These are phyloP conservation scores for Ellobius talpinus DNA, from an alignment of 2,113 vertebrate species.

Conservation along the genomic window DNA sequence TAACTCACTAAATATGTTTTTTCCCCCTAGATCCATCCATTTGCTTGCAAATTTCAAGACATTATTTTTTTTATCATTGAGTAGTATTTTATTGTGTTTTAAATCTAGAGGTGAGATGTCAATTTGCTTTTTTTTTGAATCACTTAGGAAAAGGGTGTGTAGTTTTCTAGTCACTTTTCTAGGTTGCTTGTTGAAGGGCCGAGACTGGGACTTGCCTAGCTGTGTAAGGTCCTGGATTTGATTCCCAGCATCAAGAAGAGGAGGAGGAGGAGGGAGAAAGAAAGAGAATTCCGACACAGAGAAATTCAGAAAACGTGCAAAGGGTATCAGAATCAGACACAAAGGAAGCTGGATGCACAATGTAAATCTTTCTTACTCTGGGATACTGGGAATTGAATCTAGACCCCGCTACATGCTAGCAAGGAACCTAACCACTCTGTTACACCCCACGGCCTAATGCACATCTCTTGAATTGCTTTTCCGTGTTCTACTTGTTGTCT, in stretches of 20 bases:
- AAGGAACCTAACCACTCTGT: not conserved
- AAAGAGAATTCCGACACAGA: not conserved
- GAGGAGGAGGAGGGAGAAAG: not conserved
- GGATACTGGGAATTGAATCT: not conserved
- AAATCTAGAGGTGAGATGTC: conserved; percentile 19
- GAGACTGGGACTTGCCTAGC: not conserved
- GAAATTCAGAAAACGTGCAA: not conserved
- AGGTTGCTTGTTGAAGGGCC: not conserved
- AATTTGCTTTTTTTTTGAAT: conserved; percentile 36
- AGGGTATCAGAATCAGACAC: not conserved
- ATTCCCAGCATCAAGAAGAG: not conserved
- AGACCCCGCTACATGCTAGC: not conserved
- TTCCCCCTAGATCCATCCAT: too few species aligned
- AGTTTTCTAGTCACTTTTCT: conserved; percentile 17
- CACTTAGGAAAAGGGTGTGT: not conserved
- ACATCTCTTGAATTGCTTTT: not conserved
- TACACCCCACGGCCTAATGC: not conserved
- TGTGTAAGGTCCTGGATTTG: not conserved
- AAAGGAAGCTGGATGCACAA: not conserved
- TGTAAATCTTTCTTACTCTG: not conserved
- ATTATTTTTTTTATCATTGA: too few species aligned
- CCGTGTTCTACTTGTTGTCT: not conserved
- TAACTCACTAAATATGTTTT: too few species aligned
- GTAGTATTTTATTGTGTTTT: not conserved
- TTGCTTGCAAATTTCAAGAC: too few species aligned